These are phyloP conservation scores for Drosophila persimilis DNA, from an alignment of 1,140 invertebrate species.

Conservation along the genomic window DNA sequence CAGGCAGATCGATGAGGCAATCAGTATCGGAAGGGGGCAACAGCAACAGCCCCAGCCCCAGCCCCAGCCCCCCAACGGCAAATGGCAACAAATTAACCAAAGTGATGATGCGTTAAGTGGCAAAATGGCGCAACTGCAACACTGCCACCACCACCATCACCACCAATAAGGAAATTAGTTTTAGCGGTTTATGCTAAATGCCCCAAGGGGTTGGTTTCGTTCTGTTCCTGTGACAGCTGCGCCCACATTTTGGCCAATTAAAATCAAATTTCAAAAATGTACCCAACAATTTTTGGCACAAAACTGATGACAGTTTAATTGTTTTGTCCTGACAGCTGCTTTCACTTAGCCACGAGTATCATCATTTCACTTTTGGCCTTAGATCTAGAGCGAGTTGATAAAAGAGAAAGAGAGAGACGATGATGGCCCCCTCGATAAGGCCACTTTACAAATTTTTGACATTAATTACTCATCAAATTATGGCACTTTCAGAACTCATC, in stretches of 20 bases:
- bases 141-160: constrained; percentile 5
- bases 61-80: constrained; percentile 20
- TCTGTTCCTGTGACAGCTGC: constrained; percentile 59
- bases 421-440: constrained; percentile 41
- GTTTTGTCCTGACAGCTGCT: constrained; percentile 64
- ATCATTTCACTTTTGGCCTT: constrained; percentile 30
- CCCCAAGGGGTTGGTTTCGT: not conserved
- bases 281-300: constrained; percentile 37
- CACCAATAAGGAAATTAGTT: constrained; percentile 70
- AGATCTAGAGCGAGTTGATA: constrained; percentile 52
- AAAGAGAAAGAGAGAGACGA: constrained; percentile 1
- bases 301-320: constrained; percentile 78
- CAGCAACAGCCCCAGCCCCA: not conserved
- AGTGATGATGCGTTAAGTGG: constrained; percentile 78
- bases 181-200: constrained; percentile 59
- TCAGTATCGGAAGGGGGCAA: constrained; percentile 19
- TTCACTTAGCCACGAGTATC: constrained; percentile 63
- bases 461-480: constrained; percentile 72
- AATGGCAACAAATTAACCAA: constrained; percentile 68
- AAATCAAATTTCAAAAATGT: constrained; percentile 75
- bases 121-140: constrained; percentile 57
- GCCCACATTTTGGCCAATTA: constrained; percentile 70
- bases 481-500: constrained; percentile 35
- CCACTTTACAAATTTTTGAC: constrained; percentile 44
- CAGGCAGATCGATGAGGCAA: constrained; percentile 57